Evolutionary conservation across 2,888 invertebrate species (phyloP).

Genomic region (Cantharis rustica): DNA sequence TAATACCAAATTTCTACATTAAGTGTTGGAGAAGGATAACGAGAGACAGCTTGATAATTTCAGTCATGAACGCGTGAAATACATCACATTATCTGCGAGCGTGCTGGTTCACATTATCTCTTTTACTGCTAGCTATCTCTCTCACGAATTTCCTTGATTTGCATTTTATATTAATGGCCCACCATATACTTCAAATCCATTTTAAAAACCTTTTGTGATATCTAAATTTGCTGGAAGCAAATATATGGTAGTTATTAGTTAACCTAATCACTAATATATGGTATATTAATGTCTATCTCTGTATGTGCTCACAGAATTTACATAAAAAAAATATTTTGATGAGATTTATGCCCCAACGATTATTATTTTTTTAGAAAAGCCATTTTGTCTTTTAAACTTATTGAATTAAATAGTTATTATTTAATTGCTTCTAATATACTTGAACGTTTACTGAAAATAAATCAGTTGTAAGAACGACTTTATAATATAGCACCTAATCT

Average conservation of each 20-base stretch:
- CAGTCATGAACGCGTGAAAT: conserved; percentile 26
- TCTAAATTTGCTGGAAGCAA: conserved; percentile 12
- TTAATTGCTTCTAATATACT: not conserved
- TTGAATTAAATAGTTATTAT: not conserved
- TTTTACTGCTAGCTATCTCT: conserved; percentile 25
- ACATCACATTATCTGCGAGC: conserved; percentile 33
- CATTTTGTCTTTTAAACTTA: not conserved
- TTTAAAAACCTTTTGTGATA: conserved; percentile 26
- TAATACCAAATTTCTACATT: not conserved
- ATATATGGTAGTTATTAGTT: conserved; percentile 3
- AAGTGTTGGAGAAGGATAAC: conserved; percentile 7
- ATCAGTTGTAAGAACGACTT: not conserved
- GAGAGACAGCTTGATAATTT: conserved; percentile 18
- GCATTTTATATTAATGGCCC: conserved; percentile 41
- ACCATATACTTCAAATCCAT: conserved; percentile 39
- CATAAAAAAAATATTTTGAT: not conserved
- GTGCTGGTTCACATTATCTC: conserved; percentile 20
- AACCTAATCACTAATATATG: not conserved
- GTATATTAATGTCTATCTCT: not conserved
- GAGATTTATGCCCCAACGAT: not conserved
- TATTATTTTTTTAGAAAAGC: not conserved
- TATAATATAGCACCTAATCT: conserved; percentile 3
- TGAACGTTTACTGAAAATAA: not conserved
- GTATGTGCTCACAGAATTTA: not conserved
- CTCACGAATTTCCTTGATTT: conserved; percentile 36